phyloP scores from a whole-genome alignment of 2,113 vertebrate species.

The Notarius lentiginosus region DNA sequence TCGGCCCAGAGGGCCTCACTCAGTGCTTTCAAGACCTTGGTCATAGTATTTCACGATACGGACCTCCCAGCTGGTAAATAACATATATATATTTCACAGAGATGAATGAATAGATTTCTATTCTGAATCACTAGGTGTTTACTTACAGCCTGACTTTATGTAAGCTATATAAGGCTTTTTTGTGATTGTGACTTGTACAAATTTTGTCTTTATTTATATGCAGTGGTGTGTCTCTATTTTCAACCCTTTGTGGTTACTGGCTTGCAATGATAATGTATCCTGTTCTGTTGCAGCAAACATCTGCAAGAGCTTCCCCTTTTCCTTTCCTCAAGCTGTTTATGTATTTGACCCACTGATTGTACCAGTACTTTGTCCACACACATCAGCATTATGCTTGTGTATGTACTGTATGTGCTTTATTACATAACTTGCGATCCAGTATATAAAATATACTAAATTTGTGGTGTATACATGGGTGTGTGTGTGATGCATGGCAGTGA shows the following conservation, averaged over 20 bases:
- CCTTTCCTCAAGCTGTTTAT: slow-evolving; percentile 45
- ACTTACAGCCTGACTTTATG: not conserved
- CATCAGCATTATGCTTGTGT: not conserved
- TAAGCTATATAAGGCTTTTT: not conserved
- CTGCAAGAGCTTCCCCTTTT: slow-evolving; percentile 46
- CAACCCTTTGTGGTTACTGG: slow-evolving; percentile 56
- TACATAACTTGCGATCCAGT: not conserved
- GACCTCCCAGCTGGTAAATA: no score
- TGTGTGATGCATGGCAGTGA: not conserved
- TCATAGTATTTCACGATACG: no score
- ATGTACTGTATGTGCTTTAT: not conserved
- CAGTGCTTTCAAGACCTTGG: no score
- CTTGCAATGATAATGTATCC: slow-evolving; percentile 54
- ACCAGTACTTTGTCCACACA: not conserved
- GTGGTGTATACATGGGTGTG: not conserved
- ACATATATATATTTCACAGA: not conserved
- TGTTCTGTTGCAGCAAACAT: slow-evolving; percentile 57
- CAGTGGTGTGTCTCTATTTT: slow-evolving; percentile 24
- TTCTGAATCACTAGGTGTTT: not conserved
- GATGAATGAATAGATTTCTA: not conserved
- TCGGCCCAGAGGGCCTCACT: no score
- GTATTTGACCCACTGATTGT: slow-evolving; percentile 40
- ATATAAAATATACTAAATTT: not conserved
- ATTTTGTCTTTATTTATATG: not conserved
- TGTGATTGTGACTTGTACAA: not conserved